These are phyloP conservation scores for Ophion obscuratus DNA, from an alignment of 2,888 invertebrate species.

Conservation along the genomic window DNA sequence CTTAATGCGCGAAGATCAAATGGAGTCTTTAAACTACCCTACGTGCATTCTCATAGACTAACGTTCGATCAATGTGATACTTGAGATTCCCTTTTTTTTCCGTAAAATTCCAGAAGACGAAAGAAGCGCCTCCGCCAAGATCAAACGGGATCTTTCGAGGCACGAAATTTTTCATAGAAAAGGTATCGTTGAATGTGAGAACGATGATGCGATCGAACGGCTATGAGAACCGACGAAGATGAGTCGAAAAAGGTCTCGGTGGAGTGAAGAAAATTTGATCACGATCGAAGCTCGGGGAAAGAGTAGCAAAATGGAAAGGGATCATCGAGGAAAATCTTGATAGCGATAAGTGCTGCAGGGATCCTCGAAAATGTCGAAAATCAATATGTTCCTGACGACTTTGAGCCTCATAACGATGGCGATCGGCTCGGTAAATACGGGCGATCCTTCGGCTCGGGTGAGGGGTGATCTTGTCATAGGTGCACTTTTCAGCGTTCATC, in stretches of 20 bases:
- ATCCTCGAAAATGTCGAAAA: constrained; percentile 38
- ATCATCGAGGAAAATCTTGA: constrained; percentile 56
- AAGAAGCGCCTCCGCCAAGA: neutral
- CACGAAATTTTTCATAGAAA: neutral
- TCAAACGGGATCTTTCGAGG: neutral
- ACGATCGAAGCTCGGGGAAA: neutral
- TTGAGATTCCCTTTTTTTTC: neutral
- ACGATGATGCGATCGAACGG: constrained; percentile 5
- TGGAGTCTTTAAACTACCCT: no score
- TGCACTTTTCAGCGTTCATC: constrained; percentile 77
- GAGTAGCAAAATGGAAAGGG: constrained; percentile 29
- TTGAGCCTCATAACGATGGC: constrained; percentile 53
- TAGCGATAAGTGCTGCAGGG: neutral
- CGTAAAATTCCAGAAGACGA: neutral
- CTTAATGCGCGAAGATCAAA: no score
- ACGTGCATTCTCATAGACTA: no score
- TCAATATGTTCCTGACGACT: constrained; percentile 36
- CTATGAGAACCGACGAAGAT: constrained; percentile 17
- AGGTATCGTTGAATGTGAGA: neutral
- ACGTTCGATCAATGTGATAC: neutral
- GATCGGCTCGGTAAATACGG: constrained; percentile 56
- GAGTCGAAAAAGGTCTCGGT: constrained; percentile 12
- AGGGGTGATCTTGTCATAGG: constrained; percentile 77
- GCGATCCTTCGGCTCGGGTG: constrained; percentile 73
- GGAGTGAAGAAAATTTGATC: constrained; percentile 1